phyloP scores from a whole-genome alignment of 2,888 invertebrate species.

The Ophraella communa region DNA sequence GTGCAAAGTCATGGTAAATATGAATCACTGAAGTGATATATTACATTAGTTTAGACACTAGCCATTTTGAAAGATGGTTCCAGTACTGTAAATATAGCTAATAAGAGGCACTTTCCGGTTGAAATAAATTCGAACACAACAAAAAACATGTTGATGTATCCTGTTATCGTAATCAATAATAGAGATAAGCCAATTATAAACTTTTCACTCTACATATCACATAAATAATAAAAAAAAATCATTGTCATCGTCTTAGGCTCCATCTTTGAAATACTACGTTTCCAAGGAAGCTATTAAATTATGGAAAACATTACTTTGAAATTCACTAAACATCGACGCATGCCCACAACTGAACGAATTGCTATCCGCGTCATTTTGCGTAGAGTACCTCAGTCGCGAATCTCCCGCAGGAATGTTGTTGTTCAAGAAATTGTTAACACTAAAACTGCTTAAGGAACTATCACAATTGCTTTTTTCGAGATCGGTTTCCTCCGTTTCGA shows the following conservation, averaged over 20 bases:
- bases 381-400: constrained; percentile 39
- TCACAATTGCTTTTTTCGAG: constrained; percentile 22
- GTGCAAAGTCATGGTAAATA: no score
- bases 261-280: constrained; percentile 56
- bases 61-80: no score
- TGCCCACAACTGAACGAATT: constrained; percentile 67
- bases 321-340: constrained; percentile 69
- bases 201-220: constrained; percentile 39
- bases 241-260: constrained; percentile 38
- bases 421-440: constrained; percentile 51
- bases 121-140: background rate
- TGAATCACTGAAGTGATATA: no score
- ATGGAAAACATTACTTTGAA: constrained; percentile 67
- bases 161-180: background rate
- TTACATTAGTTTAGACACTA: no score
- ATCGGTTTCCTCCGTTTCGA: constrained; percentile 42
- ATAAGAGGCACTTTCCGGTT: background rate
- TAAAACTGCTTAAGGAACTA: constrained; percentile 45
- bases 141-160: background rate
- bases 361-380: constrained; percentile 39
- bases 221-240: constrained; percentile 40
- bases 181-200: constrained; percentile 3
- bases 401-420: constrained; percentile 47
- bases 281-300: constrained; percentile 67
- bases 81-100: background rate